Base-by-base conservation (phyloP, 2,113 vertebrate species). In the Suricata suricatta region DNA sequence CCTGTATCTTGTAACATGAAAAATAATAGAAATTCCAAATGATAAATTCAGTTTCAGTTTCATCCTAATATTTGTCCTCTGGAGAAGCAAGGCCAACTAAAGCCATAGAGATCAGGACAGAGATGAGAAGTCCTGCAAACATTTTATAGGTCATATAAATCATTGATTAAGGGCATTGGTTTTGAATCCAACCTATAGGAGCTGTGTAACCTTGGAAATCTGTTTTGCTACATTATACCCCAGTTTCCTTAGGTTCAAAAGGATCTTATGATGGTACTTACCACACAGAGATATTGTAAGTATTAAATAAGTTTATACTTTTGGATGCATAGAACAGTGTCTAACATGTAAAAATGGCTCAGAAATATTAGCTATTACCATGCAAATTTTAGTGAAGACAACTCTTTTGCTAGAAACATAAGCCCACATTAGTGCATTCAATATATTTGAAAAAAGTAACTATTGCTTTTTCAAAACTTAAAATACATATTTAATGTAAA, bases 11-110 rank as follows among this genome's bases (percentile, higher is more conserved):
- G 1, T 60, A 92, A 47, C 82, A 63, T 25, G 17, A 17, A 97
- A 97, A 90, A 47, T 47, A 71, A 38, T 16, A 95, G 16, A 86
- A 87, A 64, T 50, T 8, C 1, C 17, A 93, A 60, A 83, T 52
- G 29, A 57, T 60, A 81, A 95, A n/a, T 25, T 86, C 64, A 41
- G 23, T 93, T 95, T 95, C 10, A 90, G 11, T 82, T 97, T 90
- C 11, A 50, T 87, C 27, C 90, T 38, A 64, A 19, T 35, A 64
- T 31, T 86, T 69, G 0, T 31, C 15, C 13, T 92, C 31, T 85
- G n/a, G 31, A 88, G 14, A 88, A 92, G 17, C 27, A 81, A 90
- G 4, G 1, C 5, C 74, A 83, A 50, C 21, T 74, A 50, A 64
- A 92, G 23, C 83, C 21, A 47, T 0, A n/a, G 38, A 41, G 17